phyloP scores from a whole-genome alignment of 2,888 invertebrate genomes.

The Rhorus exstirpatorius region DNA sequence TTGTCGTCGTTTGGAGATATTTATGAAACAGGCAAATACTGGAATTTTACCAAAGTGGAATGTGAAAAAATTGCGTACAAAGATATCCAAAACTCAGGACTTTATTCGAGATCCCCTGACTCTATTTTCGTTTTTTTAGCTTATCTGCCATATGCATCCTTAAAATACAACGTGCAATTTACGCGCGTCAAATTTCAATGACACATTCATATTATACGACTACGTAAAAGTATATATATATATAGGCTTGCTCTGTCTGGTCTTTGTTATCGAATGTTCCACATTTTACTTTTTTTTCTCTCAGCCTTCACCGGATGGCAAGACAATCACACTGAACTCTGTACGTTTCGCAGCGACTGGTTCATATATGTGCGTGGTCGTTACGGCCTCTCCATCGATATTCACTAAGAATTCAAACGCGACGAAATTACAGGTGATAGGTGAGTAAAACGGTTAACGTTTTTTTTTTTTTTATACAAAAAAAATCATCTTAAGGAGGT shows the following conservation, averaged over 20 bases:
- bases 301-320: slow-evolving; percentile 90
- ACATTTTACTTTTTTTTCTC: slow-evolving; percentile 27
- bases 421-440: slow-evolving; percentile 93
- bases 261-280: background rate
- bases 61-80: no score
- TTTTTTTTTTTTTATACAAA: background rate
- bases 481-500: background rate
- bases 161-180: no score
- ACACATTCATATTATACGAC: no score
- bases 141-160: no score
- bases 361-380: slow-evolving; percentile 93
- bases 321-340: slow-evolving; percentile 91
- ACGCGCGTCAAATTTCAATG: no score
- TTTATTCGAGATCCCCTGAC: no score
- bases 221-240: no score
- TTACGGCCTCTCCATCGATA: slow-evolving; percentile 91
- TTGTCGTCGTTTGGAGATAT: no score
- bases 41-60: no score
- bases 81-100: no score
- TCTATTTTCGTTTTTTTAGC: no score
- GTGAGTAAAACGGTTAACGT: slow-evolving; percentile 87
- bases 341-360: slow-evolving; percentile 93
- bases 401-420: slow-evolving; percentile 93
- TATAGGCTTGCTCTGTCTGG: background rate
- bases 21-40: no score